Percentiles rank a stretch among this genome's conserved stretches.
Conservation (phyloP, 2,888 invertebrate species). For the Atherix ibis region DNA sequence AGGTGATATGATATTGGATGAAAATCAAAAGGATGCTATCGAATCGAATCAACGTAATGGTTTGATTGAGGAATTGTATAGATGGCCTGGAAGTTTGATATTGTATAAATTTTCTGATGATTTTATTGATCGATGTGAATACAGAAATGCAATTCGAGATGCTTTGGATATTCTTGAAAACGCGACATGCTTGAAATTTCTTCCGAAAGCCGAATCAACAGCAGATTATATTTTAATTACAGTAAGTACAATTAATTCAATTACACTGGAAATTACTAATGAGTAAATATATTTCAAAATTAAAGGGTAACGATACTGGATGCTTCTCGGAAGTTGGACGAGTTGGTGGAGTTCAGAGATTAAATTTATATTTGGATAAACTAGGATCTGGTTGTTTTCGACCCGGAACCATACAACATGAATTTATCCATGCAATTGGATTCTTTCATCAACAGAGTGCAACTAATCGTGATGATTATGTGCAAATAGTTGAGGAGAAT, state of each 20-base stretch:
- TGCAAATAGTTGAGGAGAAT: conserved; percentile 35
- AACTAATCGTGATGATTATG: conserved; percentile 53
- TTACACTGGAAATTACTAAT: background rate
- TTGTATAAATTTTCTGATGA: conserved; percentile 47
- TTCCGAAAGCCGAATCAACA: conserved; percentile 36
- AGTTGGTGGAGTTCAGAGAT: conserved; percentile 29
- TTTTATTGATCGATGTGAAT: conserved; percentile 32
- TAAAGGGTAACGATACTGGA: conserved; percentile 31
- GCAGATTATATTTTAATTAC: conserved; percentile 20
- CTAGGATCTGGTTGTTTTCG: conserved; percentile 25
- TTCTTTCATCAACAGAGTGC: conserved; percentile 71
- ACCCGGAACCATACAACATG: conserved; percentile 48
- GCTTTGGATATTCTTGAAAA: conserved; percentile 57
- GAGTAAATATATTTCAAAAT: background rate
- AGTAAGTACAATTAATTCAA: conserved; percentile 8
- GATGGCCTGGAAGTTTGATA: conserved; percentile 50
- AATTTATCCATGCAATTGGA: conserved; percentile 60
- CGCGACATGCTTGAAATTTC: conserved; percentile 54
- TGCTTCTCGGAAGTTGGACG: conserved; percentile 65
- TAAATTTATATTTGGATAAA: conserved; percentile 20
- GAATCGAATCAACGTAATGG: conserved; percentile 36
- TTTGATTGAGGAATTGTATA: conserved; percentile 34
- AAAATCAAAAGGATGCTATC: conserved; percentile 1
- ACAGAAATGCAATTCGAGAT: conserved; percentile 43
- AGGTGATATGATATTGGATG: conserved; percentile 1